Evolutionary conservation across 2,113 vertebrate genomes (phyloP).

Genomic region (Telmatochromis bifrenatus): DNA sequence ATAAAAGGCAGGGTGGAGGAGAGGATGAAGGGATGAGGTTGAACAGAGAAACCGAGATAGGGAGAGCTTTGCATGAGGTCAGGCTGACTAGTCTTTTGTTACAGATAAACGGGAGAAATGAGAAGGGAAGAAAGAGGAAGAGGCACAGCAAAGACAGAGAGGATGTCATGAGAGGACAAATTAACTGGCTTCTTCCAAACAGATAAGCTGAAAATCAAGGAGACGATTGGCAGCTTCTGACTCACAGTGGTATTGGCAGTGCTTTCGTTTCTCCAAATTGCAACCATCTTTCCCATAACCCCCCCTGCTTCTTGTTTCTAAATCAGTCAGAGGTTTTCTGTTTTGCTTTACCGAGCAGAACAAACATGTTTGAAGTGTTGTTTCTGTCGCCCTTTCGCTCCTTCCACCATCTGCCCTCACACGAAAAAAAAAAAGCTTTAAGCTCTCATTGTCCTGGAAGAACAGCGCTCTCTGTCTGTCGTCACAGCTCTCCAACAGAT

Average conservation of each 20-base stretch:
- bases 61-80: conserved; percentile 36
- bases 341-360: conserved; percentile 30
- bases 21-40: conserved; percentile 47
- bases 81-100: background rate
- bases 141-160: background rate
- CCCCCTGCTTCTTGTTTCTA: background rate
- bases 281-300: conserved; percentile 9
- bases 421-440: background rate
- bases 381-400: conserved; percentile 24
- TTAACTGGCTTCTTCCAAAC: background rate
- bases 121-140: background rate
- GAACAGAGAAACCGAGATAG: conserved; percentile 11
- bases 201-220: background rate
- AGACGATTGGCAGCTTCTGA: conserved; percentile 1
- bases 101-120: conserved; percentile 19
- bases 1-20: conserved; percentile 31
- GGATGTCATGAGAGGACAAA: conserved; percentile 24
- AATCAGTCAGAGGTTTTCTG: conserved; percentile 41
- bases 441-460: background rate
- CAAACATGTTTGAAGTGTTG: conserved; percentile 34
- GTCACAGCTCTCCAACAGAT: background rate
- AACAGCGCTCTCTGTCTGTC: conserved; percentile 25
- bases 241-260: conserved; percentile 1
- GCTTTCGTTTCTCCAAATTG: background rate
- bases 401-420: conserved; percentile 41